phyloP scores from a whole-genome alignment of 1,140 invertebrate species.

The Sarcophaga bullata region DNA sequence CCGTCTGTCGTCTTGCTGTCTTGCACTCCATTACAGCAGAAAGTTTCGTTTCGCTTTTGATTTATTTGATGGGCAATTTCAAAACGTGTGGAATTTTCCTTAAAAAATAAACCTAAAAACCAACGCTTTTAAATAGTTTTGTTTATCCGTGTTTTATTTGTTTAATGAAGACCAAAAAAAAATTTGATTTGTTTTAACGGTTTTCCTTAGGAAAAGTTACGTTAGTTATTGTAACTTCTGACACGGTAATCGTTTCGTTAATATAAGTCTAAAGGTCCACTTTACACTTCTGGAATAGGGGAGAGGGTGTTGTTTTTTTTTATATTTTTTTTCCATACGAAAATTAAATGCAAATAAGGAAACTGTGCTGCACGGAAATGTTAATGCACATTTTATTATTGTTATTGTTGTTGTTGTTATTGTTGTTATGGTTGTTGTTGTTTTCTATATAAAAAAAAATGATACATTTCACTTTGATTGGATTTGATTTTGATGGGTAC shows the following conservation, averaged over 20 bases:
- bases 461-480: conserved; percentile 28
- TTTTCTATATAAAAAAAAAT: background rate
- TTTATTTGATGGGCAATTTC: conserved; percentile 11
- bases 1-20: too few relatives aligned
- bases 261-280: too few relatives aligned
- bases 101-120: conserved; percentile 1
- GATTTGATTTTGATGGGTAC: conserved; percentile 18
- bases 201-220: background rate
- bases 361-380: conserved; percentile 35
- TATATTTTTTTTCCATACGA: background rate
- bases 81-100: conserved; percentile 39
- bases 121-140: background rate
- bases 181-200: background rate
- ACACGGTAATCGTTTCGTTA: too few relatives aligned
- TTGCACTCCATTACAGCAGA: background rate
- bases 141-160: background rate
- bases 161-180: conserved; percentile 6
- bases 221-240: too few relatives aligned
- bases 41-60: conserved; percentile 23
- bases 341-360: conserved; percentile 41
- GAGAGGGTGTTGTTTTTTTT: too few relatives aligned
- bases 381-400: background rate
- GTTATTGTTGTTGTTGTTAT: conserved; percentile 2
- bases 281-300: too few relatives aligned
- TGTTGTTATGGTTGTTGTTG: too few relatives aligned